Evolutionary conservation across 1,140 invertebrate genomes (phyloP).

Genomic region (Drosophila watanabei): DNA sequence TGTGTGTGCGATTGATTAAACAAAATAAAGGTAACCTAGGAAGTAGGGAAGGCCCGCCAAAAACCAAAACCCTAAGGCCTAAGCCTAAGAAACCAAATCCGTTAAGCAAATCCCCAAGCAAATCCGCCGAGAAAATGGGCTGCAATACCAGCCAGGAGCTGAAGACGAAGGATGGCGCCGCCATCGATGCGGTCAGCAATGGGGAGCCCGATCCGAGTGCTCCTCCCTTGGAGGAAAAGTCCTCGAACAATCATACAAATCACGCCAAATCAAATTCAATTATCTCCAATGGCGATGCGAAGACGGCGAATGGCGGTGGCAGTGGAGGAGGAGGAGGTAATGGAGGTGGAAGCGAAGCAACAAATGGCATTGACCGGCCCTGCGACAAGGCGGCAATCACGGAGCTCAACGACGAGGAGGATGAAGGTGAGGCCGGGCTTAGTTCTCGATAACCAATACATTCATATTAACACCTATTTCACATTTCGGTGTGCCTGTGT

Average conservation of each 20-base stretch:
- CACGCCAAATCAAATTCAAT: conserved; percentile 84
- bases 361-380: conserved; percentile 72
- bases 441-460: conserved; percentile 42
- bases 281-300: conserved; percentile 80
- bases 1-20: conserved; percentile 75
- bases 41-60: conserved; percentile 46
- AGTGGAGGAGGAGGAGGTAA: neutral
- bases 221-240: conserved; percentile 62
- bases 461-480: conserved; percentile 54
- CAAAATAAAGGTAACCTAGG: conserved; percentile 75
- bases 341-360: conserved; percentile 48
- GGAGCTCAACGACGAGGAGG: conserved; percentile 78
- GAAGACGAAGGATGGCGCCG: conserved; percentile 79
- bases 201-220: conserved; percentile 71
- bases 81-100: conserved; percentile 5
- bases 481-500: conserved; percentile 44
- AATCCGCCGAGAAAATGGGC: conserved; percentile 61
- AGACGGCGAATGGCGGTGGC: conserved; percentile 46
- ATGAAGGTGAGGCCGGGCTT: conserved; percentile 75
- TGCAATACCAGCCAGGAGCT: conserved; percentile 84
- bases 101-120: too few relatives aligned
- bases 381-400: conserved; percentile 80
- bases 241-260: conserved; percentile 73
- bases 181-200: conserved; percentile 74
- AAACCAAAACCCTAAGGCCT: conserved; percentile 8